These are phyloP conservation scores for Myathropa florea DNA, from an alignment of 2,888 invertebrate species.

Conservation along the genomic window DNA sequence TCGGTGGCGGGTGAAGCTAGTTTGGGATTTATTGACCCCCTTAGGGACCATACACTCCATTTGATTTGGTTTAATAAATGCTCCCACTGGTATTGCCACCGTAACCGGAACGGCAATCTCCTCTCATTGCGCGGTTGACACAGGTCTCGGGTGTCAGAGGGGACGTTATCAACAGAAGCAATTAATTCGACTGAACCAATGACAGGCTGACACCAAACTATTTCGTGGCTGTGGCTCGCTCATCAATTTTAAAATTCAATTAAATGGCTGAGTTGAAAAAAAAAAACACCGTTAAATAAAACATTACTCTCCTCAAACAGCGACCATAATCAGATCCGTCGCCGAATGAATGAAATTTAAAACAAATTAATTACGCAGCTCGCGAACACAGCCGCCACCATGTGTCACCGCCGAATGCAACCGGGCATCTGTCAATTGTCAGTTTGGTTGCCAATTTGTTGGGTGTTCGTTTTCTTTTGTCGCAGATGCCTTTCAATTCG, in stretches of 20 bases:
- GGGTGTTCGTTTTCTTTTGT: constrained; percentile 3
- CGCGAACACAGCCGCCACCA: constrained; percentile 5
- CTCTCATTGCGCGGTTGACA: neutral
- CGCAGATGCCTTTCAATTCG: neutral
- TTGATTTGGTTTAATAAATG: constrained; percentile 60
- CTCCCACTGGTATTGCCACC: constrained; percentile 31
- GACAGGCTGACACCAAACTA: constrained; percentile 11
- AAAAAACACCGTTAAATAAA: neutral
- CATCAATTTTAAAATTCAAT: constrained; percentile 66
- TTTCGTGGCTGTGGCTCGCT: constrained; percentile 16
- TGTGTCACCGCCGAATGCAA: neutral
- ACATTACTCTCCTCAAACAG: neutral
- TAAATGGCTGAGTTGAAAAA: constrained; percentile 30
- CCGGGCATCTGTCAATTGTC: constrained; percentile 56
- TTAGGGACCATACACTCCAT: constrained; percentile 48
- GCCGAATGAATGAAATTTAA: constrained; percentile 20
- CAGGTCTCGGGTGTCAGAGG: neutral
- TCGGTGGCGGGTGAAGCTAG: neutral
- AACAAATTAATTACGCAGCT: constrained; percentile 47
- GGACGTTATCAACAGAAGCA: neutral
- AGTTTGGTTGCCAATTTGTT: constrained; percentile 28
- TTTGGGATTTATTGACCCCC: constrained; percentile 47
- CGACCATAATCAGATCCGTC: neutral
- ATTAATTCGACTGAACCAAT: constrained; percentile 34
- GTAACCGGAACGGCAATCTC: neutral